Percentiles rank a stretch among this genome's conserved stretches.
These are phyloP conservation scores for Eulimnadia texana DNA, from an alignment of 1,140 invertebrate genomes.

Conservation along the genomic window DNA sequence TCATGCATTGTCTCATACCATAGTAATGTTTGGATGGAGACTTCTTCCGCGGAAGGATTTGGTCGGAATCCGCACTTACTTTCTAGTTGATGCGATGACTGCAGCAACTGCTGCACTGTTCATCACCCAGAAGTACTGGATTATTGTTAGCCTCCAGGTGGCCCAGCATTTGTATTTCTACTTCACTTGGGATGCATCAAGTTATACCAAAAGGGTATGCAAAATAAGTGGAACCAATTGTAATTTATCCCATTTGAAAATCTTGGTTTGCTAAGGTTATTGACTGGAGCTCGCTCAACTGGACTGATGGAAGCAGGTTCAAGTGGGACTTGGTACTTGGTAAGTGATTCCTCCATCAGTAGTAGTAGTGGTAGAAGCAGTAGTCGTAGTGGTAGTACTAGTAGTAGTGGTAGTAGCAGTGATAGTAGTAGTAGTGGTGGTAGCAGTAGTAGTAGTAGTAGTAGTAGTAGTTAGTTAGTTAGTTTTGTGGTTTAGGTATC, in stretches of 20 bases:
- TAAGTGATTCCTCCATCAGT: too few relatives aligned
- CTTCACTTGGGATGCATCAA: slow-evolving; percentile 12
- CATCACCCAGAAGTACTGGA: slow-evolving; percentile 7
- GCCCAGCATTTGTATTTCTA: slow-evolving; percentile 10
- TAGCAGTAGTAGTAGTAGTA: neutral
- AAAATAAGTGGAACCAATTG: neutral
- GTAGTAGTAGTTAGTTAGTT: neutral
- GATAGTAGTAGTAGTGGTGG: too few relatives aligned
- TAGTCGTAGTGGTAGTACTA: too few relatives aligned
- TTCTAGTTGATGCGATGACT: slow-evolving; percentile 12
- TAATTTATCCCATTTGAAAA: neutral
- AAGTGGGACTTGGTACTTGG: slow-evolving; percentile 11
- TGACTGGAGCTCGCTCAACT: slow-evolving; percentile 15
- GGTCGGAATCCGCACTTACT: slow-evolving; percentile 8
- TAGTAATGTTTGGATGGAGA: neutral
- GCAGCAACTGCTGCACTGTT: slow-evolving; percentile 7
- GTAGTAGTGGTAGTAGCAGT: too few relatives aligned
- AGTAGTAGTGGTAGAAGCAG: too few relatives aligned
- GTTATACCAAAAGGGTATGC: slow-evolving; percentile 6
- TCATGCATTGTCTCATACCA: neutral
- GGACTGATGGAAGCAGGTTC: slow-evolving; percentile 9
- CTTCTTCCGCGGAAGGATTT: slow-evolving; percentile 12
- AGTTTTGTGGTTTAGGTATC: neutral
- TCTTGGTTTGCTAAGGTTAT: slow-evolving; percentile 12
- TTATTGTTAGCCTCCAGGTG: neutral